Conservation (phyloP, 2,888 invertebrate species). For the Eucera pruinosa region DNA sequence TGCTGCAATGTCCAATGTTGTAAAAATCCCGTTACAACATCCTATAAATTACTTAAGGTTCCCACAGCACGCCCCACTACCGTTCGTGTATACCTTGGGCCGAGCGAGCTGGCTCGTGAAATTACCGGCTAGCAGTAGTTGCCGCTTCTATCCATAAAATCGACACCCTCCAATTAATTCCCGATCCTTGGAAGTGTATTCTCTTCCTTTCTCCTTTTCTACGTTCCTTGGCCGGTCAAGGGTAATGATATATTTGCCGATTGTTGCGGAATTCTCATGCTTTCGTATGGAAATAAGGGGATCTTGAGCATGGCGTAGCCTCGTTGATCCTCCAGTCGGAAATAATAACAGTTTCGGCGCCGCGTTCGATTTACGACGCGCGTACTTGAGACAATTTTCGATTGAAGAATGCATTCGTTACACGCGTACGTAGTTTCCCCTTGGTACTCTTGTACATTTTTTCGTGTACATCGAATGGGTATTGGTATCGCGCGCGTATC, state of each 20-base stretch:
- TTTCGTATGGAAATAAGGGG: conserved; percentile 58
- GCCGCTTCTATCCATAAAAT: conserved; percentile 60
- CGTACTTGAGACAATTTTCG: not conserved
- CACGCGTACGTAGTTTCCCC: not conserved
- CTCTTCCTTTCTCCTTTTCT: conserved; percentile 1
- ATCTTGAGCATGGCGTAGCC: conserved; percentile 20
- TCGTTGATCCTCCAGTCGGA: conserved; percentile 21
- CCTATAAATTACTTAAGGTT: conserved; percentile 79
- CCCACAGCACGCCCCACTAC: conserved; percentile 70
- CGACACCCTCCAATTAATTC: conserved; percentile 62
- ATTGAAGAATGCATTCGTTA: not conserved
- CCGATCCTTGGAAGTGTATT: conserved; percentile 41
- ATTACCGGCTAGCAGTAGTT: conserved; percentile 62
- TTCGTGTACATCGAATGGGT: not conserved
- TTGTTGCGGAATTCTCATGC: conserved; percentile 59
- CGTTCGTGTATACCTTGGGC: not conserved
- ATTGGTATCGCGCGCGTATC: conserved; percentile 58
- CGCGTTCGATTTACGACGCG: conserved; percentile 29
- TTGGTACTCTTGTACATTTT: conserved; percentile 9
- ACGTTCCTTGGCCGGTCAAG: conserved; percentile 26
- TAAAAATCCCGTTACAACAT: conserved; percentile 78
- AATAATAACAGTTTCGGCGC: conserved; percentile 43
- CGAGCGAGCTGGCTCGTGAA: conserved; percentile 54
- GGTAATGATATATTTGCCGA: conserved; percentile 61
- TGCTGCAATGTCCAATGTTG: conserved; percentile 75